Evolutionary conservation across 2,888 invertebrate species (phyloP).

Genomic region (Chaitophorus viminalis): DNA sequence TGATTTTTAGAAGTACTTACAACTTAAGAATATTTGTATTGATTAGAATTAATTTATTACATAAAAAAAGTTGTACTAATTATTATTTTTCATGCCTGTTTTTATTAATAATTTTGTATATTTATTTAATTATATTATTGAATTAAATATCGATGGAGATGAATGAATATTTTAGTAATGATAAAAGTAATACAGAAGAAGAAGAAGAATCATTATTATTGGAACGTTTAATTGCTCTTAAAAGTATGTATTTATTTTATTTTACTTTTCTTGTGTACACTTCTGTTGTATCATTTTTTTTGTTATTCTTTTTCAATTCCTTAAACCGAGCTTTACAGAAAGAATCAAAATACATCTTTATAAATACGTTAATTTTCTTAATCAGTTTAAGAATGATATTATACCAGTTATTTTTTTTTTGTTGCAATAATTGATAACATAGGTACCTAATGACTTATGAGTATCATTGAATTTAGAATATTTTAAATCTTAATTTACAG

Average conservation of each 20-base stretch:
- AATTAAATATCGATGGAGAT: conserved; percentile 22
- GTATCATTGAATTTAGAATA: no score
- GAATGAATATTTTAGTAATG: background rate
- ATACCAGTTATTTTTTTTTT: no score
- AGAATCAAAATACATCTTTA: background rate
- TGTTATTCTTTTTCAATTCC: background rate
- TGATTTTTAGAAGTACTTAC: no score
- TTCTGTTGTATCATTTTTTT: background rate
- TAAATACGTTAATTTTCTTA: background rate
- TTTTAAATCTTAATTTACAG: no score
- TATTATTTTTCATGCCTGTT: no score
- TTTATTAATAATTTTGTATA: no score
- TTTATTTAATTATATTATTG: background rate
- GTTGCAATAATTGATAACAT: no score
- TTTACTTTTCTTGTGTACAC: background rate
- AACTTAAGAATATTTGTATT: no score
- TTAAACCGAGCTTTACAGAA: background rate
- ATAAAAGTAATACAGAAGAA: conserved; percentile 1
- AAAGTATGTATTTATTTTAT: conserved; percentile 19
- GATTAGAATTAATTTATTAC: no score
- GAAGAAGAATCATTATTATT: conserved; percentile 50
- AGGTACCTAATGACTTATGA: no score
- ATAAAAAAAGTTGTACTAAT: no score
- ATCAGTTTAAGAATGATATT: background rate
- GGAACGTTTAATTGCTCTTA: conserved; percentile 43